Conservation (phyloP, 2,888 invertebrate species). For the Neoascia interrupta region DNA sequence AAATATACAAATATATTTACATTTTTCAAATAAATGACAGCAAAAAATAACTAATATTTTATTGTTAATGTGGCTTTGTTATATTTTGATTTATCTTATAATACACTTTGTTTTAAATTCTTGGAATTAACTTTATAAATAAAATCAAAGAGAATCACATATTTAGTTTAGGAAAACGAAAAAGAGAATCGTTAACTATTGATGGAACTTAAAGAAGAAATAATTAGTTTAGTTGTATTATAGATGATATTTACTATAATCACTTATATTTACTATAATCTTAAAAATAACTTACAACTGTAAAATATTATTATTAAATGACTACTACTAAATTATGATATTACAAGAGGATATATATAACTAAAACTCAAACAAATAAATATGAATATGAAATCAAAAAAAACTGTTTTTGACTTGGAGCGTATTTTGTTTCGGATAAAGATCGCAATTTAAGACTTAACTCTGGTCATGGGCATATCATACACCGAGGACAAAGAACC, state of each 20-base stretch:
- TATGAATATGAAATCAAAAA: constrained; percentile 30
- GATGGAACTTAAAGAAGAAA: constrained; percentile 29
- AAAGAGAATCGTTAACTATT: constrained; percentile 58
- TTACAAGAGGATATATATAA: constrained; percentile 44
- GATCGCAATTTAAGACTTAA: too few relatives aligned
- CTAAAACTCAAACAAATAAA: constrained; percentile 41
- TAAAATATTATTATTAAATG: constrained; percentile 57
- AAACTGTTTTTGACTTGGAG: background rate
- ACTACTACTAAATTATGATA: constrained; percentile 59
- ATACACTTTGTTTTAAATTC: background rate
- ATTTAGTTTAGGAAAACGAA: constrained; percentile 32
- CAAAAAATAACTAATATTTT: constrained; percentile 13
- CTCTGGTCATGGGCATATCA: too few relatives aligned
- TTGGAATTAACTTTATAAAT: constrained; percentile 29
- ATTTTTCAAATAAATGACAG: constrained; percentile 20
- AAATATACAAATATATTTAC: constrained; percentile 65
- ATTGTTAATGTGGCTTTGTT: constrained; percentile 54
- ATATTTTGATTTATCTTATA: constrained; percentile 43
- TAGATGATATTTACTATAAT: constrained; percentile 50
- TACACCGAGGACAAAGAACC: too few relatives aligned
- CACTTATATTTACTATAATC: constrained; percentile 58
- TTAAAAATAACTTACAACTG: constrained; percentile 46
- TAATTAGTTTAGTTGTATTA: constrained; percentile 44
- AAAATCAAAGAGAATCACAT: constrained; percentile 39
- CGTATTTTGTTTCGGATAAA: background rate